These are phyloP conservation scores for Loris lydekkerianus DNA, from an alignment of 2,797 vertebrate species.

Conservation along the genomic window DNA sequence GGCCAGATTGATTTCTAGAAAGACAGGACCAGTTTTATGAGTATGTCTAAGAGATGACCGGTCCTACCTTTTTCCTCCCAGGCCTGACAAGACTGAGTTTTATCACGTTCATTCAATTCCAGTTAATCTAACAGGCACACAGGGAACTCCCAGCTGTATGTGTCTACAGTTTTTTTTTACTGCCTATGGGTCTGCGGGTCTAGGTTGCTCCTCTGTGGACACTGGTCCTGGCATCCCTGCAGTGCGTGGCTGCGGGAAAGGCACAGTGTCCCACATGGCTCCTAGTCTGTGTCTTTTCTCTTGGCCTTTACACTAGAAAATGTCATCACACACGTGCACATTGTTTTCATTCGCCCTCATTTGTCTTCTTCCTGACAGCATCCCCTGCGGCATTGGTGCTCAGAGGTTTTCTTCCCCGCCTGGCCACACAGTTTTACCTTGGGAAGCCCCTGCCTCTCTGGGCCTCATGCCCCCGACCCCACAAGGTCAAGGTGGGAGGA, in stretches of 20 bases:
- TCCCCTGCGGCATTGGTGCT: not conserved
- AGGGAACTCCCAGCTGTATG: not conserved
- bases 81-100: not conserved
- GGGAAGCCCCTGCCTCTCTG: not conserved
- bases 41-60: not conserved
- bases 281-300: not conserved
- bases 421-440: not conserved
- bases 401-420: rapidly evolving
- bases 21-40: not conserved
- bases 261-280: rapidly evolving
- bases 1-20: not conserved
- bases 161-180: not conserved
- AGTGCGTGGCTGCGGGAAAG: not conserved
- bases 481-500: too few relatives aligned
- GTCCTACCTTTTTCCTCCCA: not conserved
- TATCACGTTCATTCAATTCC: not conserved
- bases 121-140: not conserved
- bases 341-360: not conserved
- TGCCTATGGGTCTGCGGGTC: not conserved
- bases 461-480: not conserved
- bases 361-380: not conserved
- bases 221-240: rapidly evolving
- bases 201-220: rapidly evolving
- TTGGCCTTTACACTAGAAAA: not conserved
- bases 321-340: not conserved